Conservation (phyloP, 2,888 invertebrate species). For the Pseudolycoriella hygida region DNA sequence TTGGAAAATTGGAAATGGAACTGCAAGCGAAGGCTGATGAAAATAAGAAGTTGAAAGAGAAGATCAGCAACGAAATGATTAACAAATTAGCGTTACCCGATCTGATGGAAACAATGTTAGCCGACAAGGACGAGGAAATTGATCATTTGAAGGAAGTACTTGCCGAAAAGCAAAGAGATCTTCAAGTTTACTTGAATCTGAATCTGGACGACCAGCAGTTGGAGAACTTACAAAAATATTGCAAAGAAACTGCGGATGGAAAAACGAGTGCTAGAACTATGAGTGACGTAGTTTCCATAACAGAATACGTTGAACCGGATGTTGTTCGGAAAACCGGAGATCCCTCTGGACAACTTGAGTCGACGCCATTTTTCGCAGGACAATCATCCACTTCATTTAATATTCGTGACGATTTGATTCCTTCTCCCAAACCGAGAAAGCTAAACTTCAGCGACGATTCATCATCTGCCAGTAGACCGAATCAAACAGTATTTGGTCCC, state of each 20-base stretch:
- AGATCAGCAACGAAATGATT: slow-evolving; percentile 30
- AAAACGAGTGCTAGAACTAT: slow-evolving; percentile 50
- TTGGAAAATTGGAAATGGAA: slow-evolving; percentile 34
- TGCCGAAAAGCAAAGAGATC: slow-evolving; percentile 24
- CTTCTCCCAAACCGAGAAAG: too few relatives aligned
- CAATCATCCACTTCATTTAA: too few relatives aligned
- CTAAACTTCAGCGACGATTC: too few relatives aligned
- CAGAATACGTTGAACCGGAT: slow-evolving; percentile 51
- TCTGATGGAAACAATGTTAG: slow-evolving; percentile 40
- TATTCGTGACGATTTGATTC: too few relatives aligned
- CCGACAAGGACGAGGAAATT: slow-evolving; percentile 53
- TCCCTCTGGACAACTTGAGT: too few relatives aligned
- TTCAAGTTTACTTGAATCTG: slow-evolving; percentile 35
- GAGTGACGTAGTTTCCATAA: slow-evolving; percentile 53
- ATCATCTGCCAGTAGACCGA: too few relatives aligned
- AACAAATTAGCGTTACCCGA: slow-evolving; percentile 34
- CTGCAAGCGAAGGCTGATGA: slow-evolving; percentile 27
- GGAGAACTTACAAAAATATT: slow-evolving; percentile 24
- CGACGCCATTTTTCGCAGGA: too few relatives aligned
- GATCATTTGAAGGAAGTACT: slow-evolving; percentile 39
- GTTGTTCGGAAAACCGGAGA: slow-evolving; percentile 34
- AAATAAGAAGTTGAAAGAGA: slow-evolving; percentile 28
- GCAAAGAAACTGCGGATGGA: slow-evolving; percentile 23
- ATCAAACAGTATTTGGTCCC: too few relatives aligned
- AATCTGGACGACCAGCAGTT: slow-evolving; percentile 39